These are phyloP conservation scores for Morpho achilles DNA, from an alignment of 2,888 invertebrate species.

Conservation along the genomic window DNA sequence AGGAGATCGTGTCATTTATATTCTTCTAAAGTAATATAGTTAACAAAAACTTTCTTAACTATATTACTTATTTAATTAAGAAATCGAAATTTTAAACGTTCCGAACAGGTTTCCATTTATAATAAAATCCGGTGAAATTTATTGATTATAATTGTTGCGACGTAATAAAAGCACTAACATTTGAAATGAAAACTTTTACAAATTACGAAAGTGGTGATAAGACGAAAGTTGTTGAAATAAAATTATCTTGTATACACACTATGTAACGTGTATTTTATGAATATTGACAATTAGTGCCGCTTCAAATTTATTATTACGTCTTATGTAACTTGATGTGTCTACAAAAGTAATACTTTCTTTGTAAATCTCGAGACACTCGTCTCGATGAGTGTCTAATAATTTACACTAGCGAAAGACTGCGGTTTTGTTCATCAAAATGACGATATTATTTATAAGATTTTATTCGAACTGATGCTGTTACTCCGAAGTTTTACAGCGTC, in stretches of 20 bases:
- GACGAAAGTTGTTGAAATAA: background rate
- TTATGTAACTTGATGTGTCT: constrained; percentile 7
- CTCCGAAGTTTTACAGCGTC: too few relatives aligned
- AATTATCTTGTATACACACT: constrained; percentile 4
- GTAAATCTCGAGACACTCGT: background rate
- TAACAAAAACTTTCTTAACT: too few relatives aligned
- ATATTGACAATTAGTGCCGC: constrained; percentile 12
- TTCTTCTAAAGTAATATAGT: too few relatives aligned
- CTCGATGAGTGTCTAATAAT: too few relatives aligned
- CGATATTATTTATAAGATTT: too few relatives aligned
- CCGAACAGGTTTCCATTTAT: too few relatives aligned
- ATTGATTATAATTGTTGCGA: background rate
- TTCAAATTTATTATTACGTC: constrained; percentile 7
- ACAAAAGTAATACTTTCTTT: constrained; percentile 12
- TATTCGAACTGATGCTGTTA: too few relatives aligned
- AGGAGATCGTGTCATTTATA: too few relatives aligned
- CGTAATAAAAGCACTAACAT: background rate
- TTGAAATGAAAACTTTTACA: background rate
- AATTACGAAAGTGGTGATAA: background rate
- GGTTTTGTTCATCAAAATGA: too few relatives aligned
- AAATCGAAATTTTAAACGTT: too few relatives aligned
- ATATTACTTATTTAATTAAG: too few relatives aligned
- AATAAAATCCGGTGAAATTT: background rate
- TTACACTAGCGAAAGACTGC: too few relatives aligned
- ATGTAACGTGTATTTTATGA: constrained; percentile 11